phyloP scores from a whole-genome alignment of 2,797 vertebrate species.

The Muscicapa striata region DNA sequence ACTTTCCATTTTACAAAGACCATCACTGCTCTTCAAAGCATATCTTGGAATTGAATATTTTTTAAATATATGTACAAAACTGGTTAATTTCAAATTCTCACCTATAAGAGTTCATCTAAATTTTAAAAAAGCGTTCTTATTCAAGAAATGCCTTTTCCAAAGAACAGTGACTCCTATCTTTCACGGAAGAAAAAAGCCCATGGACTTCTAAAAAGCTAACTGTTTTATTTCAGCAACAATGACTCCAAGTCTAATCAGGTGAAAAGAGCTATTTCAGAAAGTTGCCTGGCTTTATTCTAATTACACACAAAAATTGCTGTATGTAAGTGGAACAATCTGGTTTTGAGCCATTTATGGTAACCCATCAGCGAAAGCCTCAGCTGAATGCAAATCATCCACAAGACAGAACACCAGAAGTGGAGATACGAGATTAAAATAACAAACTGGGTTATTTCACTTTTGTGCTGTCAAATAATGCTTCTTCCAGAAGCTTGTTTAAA shows the following conservation, averaged over 20 bases:
- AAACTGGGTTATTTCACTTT: conserved; percentile 61
- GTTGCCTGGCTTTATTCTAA: background rate
- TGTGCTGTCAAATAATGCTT: conserved; percentile 70
- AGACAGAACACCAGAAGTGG: conserved; percentile 46
- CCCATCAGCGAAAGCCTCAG: conserved; percentile 11
- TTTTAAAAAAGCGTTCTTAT: background rate
- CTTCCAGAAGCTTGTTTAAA: conserved; percentile 74
- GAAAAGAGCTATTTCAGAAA: conserved; percentile 10
- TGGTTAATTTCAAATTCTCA: background rate
- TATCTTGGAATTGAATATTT: background rate
- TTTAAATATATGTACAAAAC: background rate
- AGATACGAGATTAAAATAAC: conserved; percentile 60
- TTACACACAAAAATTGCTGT: background rate
- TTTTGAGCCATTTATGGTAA: conserved; percentile 54
- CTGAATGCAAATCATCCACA: conserved; percentile 43
- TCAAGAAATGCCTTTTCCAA: background rate
- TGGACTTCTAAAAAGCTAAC: background rate
- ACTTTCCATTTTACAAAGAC: background rate
- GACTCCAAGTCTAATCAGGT: conserved; percentile 23
- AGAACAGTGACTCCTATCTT: background rate
- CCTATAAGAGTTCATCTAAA: background rate
- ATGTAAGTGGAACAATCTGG: background rate
- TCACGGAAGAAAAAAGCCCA: background rate
- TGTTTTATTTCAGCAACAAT: background rate
- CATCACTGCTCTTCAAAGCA: background rate